Percentiles rank a stretch among this genome's conserved stretches.
phyloP scores from a whole-genome alignment of 1,140 invertebrate genomes.

The Dolichoris vasculosae region DNA sequence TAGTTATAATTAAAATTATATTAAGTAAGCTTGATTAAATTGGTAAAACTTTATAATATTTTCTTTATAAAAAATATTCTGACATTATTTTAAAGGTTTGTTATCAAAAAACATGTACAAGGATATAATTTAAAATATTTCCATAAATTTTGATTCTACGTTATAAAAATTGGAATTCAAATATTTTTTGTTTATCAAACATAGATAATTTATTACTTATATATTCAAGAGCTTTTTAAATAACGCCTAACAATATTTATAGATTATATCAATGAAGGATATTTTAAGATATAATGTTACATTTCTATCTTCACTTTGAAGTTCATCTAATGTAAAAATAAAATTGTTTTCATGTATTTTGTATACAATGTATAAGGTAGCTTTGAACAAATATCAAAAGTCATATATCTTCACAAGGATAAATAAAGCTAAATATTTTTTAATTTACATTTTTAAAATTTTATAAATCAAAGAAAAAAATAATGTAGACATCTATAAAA shows the following conservation, averaged over 20 bases:
- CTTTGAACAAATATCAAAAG: too few species aligned
- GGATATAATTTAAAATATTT: not conserved
- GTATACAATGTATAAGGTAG: too few species aligned
- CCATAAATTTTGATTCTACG: not conserved
- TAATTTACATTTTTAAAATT: too few species aligned
- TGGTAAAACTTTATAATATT: not conserved
- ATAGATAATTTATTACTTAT: not conserved
- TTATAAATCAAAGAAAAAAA: too few species aligned
- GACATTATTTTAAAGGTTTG: too few species aligned
- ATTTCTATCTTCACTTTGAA: not conserved
- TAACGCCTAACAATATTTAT: not conserved
- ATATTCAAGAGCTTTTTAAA: not conserved
- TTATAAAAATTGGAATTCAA: not conserved
- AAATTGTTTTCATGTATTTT: too few species aligned
- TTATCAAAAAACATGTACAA: too few species aligned
- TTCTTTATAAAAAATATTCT: too few species aligned
- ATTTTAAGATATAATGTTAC: not conserved
- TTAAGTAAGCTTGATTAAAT: not conserved
- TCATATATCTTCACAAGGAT: too few species aligned
- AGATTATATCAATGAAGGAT: not conserved
- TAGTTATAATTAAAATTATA: not conserved
- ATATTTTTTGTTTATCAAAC: not conserved
- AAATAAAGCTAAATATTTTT: too few species aligned
- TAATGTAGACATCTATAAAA: too few species aligned
- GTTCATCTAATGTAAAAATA: too few species aligned